Conservation (phyloP, 2,888 invertebrate genomes). For the Bombyx huttoni region DNA sequence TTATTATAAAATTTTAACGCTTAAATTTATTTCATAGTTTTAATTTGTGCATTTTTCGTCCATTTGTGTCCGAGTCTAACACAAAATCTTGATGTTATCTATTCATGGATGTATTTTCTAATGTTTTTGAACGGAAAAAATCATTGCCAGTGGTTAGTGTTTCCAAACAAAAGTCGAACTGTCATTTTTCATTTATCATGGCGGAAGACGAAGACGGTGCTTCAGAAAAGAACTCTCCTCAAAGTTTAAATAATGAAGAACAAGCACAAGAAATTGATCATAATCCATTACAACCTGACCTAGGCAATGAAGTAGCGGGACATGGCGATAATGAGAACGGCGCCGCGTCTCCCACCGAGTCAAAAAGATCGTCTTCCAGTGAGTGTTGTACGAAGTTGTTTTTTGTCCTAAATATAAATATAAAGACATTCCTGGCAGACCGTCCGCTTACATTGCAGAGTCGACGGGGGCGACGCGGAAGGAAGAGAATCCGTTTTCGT, state of each 20-base stretch:
- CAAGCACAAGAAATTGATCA: constrained; percentile 49
- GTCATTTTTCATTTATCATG: constrained; percentile 66
- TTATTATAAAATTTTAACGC: too few species aligned
- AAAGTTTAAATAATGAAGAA: constrained; percentile 54
- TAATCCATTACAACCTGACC: constrained; percentile 52
- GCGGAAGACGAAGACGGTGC: constrained; percentile 69
- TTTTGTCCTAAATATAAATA: constrained; percentile 62
- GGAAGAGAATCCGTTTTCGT: constrained; percentile 87
- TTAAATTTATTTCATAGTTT: too few species aligned
- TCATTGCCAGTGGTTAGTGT: constrained; percentile 8
- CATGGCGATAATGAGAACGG: constrained; percentile 57
- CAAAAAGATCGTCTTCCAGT: constrained; percentile 59
- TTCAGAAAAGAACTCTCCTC: constrained; percentile 60
- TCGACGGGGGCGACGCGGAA: constrained; percentile 61
- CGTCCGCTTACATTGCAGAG: constrained; percentile 43
- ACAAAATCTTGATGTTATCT: too few species aligned
- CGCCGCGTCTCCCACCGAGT: constrained; percentile 38
- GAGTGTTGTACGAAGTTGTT: constrained; percentile 59
- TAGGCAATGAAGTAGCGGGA: constrained; percentile 64
- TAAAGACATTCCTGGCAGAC: constrained; percentile 37
- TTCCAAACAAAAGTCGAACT: constrained; percentile 32
- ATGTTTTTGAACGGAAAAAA: background rate
- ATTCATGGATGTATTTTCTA: too few species aligned
- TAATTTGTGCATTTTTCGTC: too few species aligned
- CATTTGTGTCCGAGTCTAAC: too few species aligned